Conservation (phyloP, 2,113 vertebrate species). For the Zootoca vivipara region DNA sequence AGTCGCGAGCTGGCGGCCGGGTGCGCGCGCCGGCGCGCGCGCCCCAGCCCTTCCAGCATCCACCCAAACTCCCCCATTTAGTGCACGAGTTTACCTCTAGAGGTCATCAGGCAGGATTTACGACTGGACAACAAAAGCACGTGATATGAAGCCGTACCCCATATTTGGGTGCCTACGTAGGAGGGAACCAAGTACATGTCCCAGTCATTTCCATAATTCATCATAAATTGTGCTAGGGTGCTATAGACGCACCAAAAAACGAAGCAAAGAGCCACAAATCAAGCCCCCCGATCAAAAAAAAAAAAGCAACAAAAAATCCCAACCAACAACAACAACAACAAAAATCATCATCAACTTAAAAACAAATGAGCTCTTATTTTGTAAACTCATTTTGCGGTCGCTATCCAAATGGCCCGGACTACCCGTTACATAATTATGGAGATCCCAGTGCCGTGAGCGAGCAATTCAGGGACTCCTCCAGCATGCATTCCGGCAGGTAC, state of each 20-base stretch:
- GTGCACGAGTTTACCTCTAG: slow-evolving; percentile 99
- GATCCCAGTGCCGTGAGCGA: slow-evolving; percentile 95
- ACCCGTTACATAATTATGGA: slow-evolving; percentile 99
- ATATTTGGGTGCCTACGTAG: slow-evolving; percentile 99
- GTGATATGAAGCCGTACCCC: slow-evolving; percentile 97
- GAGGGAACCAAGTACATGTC: slow-evolving; percentile 99
- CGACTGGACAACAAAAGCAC: slow-evolving; percentile 99
- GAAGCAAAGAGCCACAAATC: slow-evolving; percentile 98
- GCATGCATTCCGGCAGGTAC: slow-evolving; percentile 99
- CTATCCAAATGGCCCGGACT: slow-evolving; percentile 99
- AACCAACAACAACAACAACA: slow-evolving; percentile 51
- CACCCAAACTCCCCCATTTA: slow-evolving; percentile 88
- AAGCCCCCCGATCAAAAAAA: slow-evolving; percentile 93
- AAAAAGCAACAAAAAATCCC: not conserved
- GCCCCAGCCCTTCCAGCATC: slow-evolving; percentile 80
- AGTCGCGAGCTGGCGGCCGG: slow-evolving; percentile 53
- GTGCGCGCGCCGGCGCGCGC: slow-evolving; percentile 71
- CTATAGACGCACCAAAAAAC: slow-evolving; percentile 97
- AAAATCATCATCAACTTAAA: not conserved
- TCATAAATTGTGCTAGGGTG: slow-evolving; percentile 99
- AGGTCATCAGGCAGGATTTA: slow-evolving; percentile 99
- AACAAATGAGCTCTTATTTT: slow-evolving; percentile 99
- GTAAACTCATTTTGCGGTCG: slow-evolving; percentile 99
- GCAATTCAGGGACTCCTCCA: slow-evolving; percentile 95
- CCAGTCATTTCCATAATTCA: slow-evolving; percentile 99